These are phyloP conservation scores for Acrocephalus kingi DNA, from an alignment of 2,113 vertebrate species.

Conservation along the genomic window DNA sequence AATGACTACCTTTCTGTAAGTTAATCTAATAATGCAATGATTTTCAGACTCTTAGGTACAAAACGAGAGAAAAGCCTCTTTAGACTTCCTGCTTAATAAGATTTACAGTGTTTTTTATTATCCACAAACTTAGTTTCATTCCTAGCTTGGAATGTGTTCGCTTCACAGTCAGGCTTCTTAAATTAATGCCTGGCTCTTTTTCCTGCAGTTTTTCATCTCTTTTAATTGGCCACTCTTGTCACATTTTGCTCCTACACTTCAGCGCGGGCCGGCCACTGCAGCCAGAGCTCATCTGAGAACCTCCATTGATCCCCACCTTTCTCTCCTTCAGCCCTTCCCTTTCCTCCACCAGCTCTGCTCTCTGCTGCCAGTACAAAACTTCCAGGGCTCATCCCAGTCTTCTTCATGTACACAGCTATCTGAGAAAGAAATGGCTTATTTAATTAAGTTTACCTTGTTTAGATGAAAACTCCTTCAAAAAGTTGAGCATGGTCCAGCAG, in stretches of 20 bases:
- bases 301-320: background rate
- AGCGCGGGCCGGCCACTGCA: fast-evolving
- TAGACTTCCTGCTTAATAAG: slow-evolving; percentile 55
- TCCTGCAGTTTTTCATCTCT: background rate
- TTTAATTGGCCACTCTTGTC: background rate
- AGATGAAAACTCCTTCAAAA: background rate
- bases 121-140: slow-evolving; percentile 25
- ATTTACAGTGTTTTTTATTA: slow-evolving; percentile 58
- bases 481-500: background rate
- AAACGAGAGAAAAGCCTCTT: slow-evolving; percentile 60
- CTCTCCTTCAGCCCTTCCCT: background rate
- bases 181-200: background rate
- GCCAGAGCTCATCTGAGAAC: background rate
- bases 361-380: background rate
- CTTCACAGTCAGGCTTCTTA: background rate
- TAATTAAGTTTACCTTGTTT: background rate
- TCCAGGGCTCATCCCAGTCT: background rate
- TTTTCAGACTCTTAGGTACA: slow-evolving; percentile 53
- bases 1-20: slow-evolving; percentile 49
- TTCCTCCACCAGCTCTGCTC: background rate
- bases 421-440: background rate
- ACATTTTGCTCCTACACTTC: background rate
- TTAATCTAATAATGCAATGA: slow-evolving; percentile 50
- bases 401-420: background rate
- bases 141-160: background rate